These are phyloP conservation scores for Drosophila aldrichi DNA, from an alignment of 2,888 invertebrate species.

Conservation along the genomic window DNA sequence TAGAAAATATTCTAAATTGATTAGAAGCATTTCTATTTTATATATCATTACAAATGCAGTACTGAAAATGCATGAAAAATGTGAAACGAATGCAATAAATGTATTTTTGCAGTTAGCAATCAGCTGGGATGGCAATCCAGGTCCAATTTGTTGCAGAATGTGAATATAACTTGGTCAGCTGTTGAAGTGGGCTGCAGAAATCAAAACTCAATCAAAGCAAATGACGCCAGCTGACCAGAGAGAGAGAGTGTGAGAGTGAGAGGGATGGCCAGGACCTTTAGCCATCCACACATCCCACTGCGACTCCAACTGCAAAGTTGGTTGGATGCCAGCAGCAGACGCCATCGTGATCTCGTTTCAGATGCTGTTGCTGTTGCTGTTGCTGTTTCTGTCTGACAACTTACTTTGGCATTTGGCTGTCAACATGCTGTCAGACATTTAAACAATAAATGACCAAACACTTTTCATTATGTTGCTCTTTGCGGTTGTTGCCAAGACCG, in stretches of 20 bases:
- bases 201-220: slow-evolving; percentile 71
- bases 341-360: slow-evolving; percentile 52
- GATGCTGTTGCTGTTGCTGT: slow-evolving; percentile 11
- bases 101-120: neutral
- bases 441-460: slow-evolving; percentile 80
- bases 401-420: slow-evolving; percentile 81
- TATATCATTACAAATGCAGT: neutral
- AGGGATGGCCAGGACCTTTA: neutral
- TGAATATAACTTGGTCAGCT: slow-evolving; percentile 10
- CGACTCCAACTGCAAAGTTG: slow-evolving; percentile 20
- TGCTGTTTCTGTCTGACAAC: slow-evolving; percentile 71
- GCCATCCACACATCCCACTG: slow-evolving; percentile 10
- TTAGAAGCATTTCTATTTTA: neutral
- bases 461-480: slow-evolving; percentile 80
- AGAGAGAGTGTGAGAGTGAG: neutral
- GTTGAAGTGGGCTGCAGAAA: neutral
- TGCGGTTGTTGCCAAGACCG: slow-evolving; percentile 62
- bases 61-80: no score
- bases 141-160: neutral
- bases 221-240: slow-evolving; percentile 53
- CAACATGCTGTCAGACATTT: slow-evolving; percentile 80
- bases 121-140: neutral
- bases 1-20: neutral
- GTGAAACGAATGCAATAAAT: neutral
- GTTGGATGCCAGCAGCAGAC: slow-evolving; percentile 56